These are phyloP conservation scores for Nesoenas mayeri DNA, from an alignment of 2,113 vertebrate species.

Conservation along the genomic window DNA sequence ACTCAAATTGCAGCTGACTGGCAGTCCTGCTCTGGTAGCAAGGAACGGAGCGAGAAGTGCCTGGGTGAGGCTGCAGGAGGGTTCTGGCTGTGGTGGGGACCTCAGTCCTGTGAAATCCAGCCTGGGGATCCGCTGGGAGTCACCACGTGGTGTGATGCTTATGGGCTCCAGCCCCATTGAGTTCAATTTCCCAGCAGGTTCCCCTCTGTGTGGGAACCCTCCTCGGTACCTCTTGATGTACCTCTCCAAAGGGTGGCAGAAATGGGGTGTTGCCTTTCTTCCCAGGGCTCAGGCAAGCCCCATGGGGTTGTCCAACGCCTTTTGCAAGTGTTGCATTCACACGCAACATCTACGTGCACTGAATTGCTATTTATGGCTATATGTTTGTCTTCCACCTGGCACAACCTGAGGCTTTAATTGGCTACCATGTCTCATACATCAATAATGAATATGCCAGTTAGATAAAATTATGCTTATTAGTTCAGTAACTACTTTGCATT, in stretches of 20 bases:
- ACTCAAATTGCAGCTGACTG: neutral
- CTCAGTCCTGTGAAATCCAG: neutral
- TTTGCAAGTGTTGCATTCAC: neutral
- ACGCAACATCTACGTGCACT: neutral
- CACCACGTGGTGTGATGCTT: rapidly evolving
- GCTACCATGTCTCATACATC: neutral
- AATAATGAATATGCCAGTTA: constrained; percentile 16
- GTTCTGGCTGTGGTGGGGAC: neutral
- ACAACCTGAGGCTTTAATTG: neutral
- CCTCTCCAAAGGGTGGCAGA: neutral
- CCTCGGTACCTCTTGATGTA: rapidly evolving
- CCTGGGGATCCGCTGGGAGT: too few species aligned
- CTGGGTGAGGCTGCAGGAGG: neutral
- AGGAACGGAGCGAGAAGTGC: rapidly evolving
- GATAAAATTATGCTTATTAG: neutral
- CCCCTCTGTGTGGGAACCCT: rapidly evolving
- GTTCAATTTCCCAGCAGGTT: neutral
- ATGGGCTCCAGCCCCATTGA: rapidly evolving
- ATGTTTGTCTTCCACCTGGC: neutral
- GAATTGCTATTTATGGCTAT: neutral
- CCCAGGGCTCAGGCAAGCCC: rapidly evolving
- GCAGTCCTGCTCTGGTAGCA: neutral
- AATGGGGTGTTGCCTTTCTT: neutral
- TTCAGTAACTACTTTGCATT: neutral
- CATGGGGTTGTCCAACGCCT: rapidly evolving